Evolutionary conservation across 2,888 invertebrate genomes (phyloP).

Genomic region (Elysia crispata): DNA sequence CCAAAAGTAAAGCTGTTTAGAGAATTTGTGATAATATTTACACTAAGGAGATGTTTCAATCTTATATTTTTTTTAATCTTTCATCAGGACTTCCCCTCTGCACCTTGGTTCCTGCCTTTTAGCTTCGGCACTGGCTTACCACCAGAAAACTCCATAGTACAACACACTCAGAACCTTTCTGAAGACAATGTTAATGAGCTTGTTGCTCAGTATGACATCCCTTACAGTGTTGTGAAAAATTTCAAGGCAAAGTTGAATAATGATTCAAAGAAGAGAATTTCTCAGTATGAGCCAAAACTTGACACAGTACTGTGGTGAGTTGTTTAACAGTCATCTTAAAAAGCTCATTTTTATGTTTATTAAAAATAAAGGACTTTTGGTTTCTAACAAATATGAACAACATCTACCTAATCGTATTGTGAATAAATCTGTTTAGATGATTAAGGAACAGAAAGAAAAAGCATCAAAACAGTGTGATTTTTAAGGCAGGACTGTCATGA

Average conservation of each 20-base stretch:
- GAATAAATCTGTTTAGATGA: no score
- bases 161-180: constrained; percentile 63
- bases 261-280: constrained; percentile 72
- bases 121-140: constrained; percentile 73
- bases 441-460: no score
- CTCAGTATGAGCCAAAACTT: constrained; percentile 67
- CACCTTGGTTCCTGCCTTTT: constrained; percentile 76
- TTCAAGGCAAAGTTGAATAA: constrained; percentile 63
- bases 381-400: not conserved
- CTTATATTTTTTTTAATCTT: constrained; percentile 17
- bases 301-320: constrained; percentile 75
- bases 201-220: constrained; percentile 68
- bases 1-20: no score
- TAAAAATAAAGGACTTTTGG: not conserved
- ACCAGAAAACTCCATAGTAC: constrained; percentile 68
- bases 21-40: no score
- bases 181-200: constrained; percentile 73
- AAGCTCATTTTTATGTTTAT: not conserved
- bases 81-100: constrained; percentile 71
- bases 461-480: no score
- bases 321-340: not conserved
- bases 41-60: not conserved
- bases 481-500: no score
- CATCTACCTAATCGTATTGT: no score
- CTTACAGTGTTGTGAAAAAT: constrained; percentile 70